These are phyloP conservation scores for Aricia agestis DNA, from an alignment of 1,140 invertebrate species.

Conservation along the genomic window DNA sequence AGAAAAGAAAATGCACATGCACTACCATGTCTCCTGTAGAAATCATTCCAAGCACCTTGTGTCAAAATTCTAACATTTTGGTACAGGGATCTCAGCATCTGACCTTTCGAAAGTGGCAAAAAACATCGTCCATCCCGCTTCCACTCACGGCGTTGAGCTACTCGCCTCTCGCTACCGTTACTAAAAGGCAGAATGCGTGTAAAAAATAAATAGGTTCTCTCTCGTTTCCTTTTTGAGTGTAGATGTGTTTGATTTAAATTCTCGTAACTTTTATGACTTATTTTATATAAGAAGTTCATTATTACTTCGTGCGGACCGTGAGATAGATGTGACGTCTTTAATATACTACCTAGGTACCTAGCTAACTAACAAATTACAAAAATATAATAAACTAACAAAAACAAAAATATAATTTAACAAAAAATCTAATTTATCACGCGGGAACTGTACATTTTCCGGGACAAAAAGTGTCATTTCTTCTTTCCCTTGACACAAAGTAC, in stretches of 20 bases:
- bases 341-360: no score
- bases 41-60: not conserved
- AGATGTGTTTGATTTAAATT: constrained; percentile 26
- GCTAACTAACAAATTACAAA: no score
- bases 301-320: no score
- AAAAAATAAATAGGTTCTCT: constrained; percentile 47
- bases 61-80: not conserved
- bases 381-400: no score
- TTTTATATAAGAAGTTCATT: not conserved
- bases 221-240: constrained; percentile 44
- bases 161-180: constrained; percentile 42
- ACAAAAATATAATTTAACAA: no score
- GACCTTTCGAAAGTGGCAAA: constrained; percentile 43
- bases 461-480: no score
- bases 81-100: constrained; percentile 15
- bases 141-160: constrained; percentile 22
- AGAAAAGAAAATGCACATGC: no score
- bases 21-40: no score
- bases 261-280: constrained; percentile 7
- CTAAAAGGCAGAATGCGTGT: constrained; percentile 56
- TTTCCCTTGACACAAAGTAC: no score
- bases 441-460: no score
- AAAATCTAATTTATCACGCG: no score
- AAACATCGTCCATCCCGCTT: constrained; percentile 41
- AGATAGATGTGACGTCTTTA: no score